Evolutionary conservation across 1,140 invertebrate genomes (phyloP).

Genomic region (Leptoteleia sp.): DNA sequence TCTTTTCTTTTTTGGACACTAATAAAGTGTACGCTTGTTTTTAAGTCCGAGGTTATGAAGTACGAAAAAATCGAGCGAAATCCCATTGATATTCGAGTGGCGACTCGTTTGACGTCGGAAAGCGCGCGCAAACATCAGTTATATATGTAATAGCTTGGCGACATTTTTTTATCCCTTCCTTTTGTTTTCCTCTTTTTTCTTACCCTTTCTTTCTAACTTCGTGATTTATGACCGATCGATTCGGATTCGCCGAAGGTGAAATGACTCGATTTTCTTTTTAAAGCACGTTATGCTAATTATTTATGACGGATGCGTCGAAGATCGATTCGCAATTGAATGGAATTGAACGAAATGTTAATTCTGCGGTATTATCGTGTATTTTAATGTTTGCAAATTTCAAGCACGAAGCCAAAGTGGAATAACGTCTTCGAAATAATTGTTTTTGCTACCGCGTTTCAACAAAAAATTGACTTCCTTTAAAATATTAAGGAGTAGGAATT

Average conservation of each 20-base stretch:
- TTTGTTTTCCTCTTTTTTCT: conserved; percentile 4
- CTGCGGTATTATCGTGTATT: conserved; percentile 8
- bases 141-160: conserved; percentile 36
- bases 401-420: conserved; percentile 2
- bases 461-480: conserved; percentile 10
- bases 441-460: neutral
- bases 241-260: conserved; percentile 27
- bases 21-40: conserved; percentile 36
- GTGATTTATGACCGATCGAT: conserved; percentile 36
- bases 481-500: conserved; percentile 9
- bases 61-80: conserved; percentile 44
- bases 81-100: conserved; percentile 57
- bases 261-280: conserved; percentile 18
- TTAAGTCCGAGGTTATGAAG: conserved; percentile 50
- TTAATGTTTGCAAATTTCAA: conserved; percentile 36
- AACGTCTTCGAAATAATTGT: neutral
- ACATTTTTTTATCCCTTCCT: conserved; percentile 30
- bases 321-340: conserved; percentile 8
- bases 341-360: conserved; percentile 13
- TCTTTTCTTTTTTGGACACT: conserved; percentile 43
- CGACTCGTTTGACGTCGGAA: conserved; percentile 50
- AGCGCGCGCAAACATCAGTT: conserved; percentile 35
- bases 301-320: conserved; percentile 2
- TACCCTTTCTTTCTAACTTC: conserved; percentile 1
- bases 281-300: conserved; percentile 11